Evolutionary conservation across 2,888 invertebrate genomes (phyloP), one percentile per base, ranked within the genome.

Genomic region (Bellardia pandia): DNA sequence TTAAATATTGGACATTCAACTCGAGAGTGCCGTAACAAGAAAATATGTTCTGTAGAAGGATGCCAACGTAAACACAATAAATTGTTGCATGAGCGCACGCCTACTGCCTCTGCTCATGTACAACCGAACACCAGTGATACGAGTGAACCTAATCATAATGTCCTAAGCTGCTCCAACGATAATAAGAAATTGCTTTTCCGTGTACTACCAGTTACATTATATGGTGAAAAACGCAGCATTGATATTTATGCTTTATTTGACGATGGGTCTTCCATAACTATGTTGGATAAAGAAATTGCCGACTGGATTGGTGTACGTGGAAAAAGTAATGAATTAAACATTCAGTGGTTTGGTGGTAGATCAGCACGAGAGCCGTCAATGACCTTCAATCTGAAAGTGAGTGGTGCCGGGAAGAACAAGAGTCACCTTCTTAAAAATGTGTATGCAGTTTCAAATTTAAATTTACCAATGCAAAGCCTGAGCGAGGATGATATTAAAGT

Each of bases 401-500:
- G 85, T 13, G 80, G 77, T n/a, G 11, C n/a, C 0, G 71, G 42
- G 0, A 80, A 71, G 64, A 83, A 68, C 16, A 78, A 53, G 40
- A 11, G 40, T 45, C 78, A 82, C 16, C 23, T 71, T 4, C 16
- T 75, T 13, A 62, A 23, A 23, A 87, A 79, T 48, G 75, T 84
- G 7, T 81, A 83, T 74, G 79, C 77, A 11, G 72, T 85, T n/a
- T 69, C 85, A 3, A 79, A 86, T 11, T 53, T 77, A 13, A 76
- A 66, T 33, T 51, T 85, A 30, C 83, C 85, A 11, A 53, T 42
- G 30, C 86, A 87, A 68, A 87, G 75, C 58, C 42, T 87, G 11
- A 77, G 68, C 16, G 30, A 11, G 0, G n/a, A 30, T 14, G 84
- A 85, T 9, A 71, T 77, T 16, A 48, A 60, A 3, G 45, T 8